Evolutionary conservation across 2,797 vertebrate species (phyloP), one percentile per base, ranked within the genome.

Genomic region (Halcyon smyrnensis): DNA sequence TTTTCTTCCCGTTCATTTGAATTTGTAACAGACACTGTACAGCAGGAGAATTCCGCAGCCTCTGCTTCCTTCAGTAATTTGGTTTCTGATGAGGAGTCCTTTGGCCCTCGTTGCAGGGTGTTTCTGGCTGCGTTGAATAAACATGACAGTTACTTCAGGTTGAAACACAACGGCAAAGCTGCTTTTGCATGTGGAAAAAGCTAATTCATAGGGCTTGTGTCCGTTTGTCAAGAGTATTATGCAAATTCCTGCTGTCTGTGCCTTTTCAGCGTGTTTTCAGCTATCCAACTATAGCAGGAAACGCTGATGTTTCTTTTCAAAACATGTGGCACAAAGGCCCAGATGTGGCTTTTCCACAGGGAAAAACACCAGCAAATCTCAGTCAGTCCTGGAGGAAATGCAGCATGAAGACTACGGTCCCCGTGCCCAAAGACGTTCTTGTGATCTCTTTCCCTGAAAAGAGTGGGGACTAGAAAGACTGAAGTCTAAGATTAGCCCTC

Each of bases 1-100:
- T 84, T 94, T 91, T 78, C 30, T 32, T 54, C 36, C 39, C 20
- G 11, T 79, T 88, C 80, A 57, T 88, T 89, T 50, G 53, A 23
- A 11, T 59, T 67, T 87, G 34, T 54, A 87, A 70, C 15, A 56
- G 37, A 13, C 11, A 1, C 11, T 39, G 0, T 5, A 8, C 12
- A 25, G 8, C 1, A 2, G 62, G 59, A 67, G n/a, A 56, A 15
- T 41, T 19, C 6, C 4, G 25, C 17, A 2, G 36, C 5, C 50
- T 45, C 14, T 43, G 23, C 45, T 92, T 86, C 46, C 36, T 87
- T 46, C 9, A 34, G 34, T 34, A 15, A 14, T 39, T 56, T 46
- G 57, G 34, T 73, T 84, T 73, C 36, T 60, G 36, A 2, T 17
- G 30, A 4, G 23, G 56, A 68, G 19, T 64, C 73, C 45, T 91